Conservation (phyloP, 2,888 invertebrate genomes). For the Pogonocherus hispidulus region DNA sequence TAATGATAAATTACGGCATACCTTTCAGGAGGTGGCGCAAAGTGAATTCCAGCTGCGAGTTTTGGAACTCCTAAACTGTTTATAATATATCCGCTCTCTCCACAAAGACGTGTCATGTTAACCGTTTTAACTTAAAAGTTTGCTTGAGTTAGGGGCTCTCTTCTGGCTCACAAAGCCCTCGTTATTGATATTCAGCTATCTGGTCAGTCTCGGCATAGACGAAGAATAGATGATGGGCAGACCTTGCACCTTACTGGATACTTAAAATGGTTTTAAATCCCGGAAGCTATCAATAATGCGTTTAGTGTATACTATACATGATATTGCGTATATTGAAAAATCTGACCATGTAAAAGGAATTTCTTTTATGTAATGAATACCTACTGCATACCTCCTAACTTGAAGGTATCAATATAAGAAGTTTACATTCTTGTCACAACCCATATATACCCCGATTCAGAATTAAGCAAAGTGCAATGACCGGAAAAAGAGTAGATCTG, state of each 20-base stretch:
- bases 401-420: too few relatives aligned
- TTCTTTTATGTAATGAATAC: neutral
- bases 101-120: conserved; percentile 54
- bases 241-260: neutral
- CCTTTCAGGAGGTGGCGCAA: conserved; percentile 56
- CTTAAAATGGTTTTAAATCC: neutral
- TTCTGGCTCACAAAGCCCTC: conserved; percentile 32
- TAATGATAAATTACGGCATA: conserved; percentile 61
- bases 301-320: too few relatives aligned
- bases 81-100: conserved; percentile 53
- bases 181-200: conserved; percentile 41
- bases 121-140: conserved; percentile 49
- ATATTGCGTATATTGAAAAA: neutral
- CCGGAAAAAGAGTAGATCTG: too few relatives aligned
- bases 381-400: too few relatives aligned
- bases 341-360: neutral
- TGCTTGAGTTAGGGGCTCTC: conserved; percentile 22
- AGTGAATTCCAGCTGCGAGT: conserved; percentile 57
- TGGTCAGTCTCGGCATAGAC: conserved; percentile 36
- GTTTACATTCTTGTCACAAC: too few relatives aligned
- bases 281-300: neutral
- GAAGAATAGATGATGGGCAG: conserved; percentile 3
- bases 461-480: too few relatives aligned
- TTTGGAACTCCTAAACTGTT: conserved; percentile 58
- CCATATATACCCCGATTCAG: too few relatives aligned